Conservation (phyloP, 2,797 vertebrate species). For the Poeciliopsis turneri region DNA sequence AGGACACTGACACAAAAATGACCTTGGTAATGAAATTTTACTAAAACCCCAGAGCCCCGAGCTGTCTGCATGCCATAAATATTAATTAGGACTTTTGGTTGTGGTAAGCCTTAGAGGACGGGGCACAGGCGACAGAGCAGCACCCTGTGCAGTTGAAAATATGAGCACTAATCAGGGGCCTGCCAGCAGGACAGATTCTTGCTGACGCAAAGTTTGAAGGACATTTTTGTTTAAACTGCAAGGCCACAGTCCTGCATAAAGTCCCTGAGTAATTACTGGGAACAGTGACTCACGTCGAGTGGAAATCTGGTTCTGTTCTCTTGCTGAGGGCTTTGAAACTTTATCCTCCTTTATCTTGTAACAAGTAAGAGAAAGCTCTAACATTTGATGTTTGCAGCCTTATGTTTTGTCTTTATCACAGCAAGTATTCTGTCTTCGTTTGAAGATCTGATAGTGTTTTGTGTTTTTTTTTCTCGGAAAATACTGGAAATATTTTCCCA, state of each 20-base stretch:
- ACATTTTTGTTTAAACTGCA: constrained; percentile 28
- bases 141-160: constrained; percentile 14
- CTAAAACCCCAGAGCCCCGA: neutral
- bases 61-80: constrained; percentile 38
- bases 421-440: neutral
- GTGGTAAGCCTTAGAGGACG: constrained; percentile 14
- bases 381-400: neutral
- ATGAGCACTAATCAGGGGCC: constrained; percentile 33
- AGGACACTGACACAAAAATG: constrained; percentile 24
- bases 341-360: neutral
- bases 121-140: constrained; percentile 18
- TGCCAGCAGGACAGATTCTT: constrained; percentile 34
- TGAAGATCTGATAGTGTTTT: neutral
- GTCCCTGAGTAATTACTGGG: neutral
- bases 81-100: constrained; percentile 41
- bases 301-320: neutral
- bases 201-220: constrained; percentile 46
- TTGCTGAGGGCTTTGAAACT: neutral
- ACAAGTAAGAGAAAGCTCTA: neutral
- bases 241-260: constrained; percentile 10
- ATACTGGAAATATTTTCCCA: neutral
- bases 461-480: neutral
- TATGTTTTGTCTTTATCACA: neutral
- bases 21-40: constrained; percentile 28
- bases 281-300: constrained; percentile 5